A percentile compares a stretch with the other conserved stretches of the same genome.
phyloP scores from a whole-genome alignment of 2,797 vertebrate species.

The Aldrovandia affinis region DNA sequence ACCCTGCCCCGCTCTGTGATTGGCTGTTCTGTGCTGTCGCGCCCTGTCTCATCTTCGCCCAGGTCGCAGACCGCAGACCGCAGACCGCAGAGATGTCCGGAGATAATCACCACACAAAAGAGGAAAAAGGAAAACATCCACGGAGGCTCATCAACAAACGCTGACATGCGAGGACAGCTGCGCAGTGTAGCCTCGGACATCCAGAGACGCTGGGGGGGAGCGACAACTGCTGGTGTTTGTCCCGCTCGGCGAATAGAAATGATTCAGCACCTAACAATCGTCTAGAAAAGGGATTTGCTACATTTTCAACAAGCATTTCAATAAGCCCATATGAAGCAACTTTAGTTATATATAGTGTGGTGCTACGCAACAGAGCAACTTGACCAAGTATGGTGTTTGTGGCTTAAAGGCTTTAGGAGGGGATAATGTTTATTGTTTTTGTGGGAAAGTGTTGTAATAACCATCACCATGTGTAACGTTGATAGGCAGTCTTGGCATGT shows the following conservation, averaged over 20 bases:
- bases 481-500: neutral
- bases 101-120: neutral
- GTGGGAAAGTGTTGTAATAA: neutral
- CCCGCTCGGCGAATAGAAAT: neutral
- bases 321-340: neutral
- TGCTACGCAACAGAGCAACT: neutral
- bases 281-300: neutral
- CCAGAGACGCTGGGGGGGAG: neutral
- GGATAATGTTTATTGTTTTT: neutral
- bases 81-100: neutral
- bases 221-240: neutral
- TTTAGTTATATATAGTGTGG: neutral
- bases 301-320: neutral
- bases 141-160: no score
- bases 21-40: no score
- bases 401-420: neutral
- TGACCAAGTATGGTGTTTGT: neutral
- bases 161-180: neutral
- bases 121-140: no score
- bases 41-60: neutral
- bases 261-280: neutral
- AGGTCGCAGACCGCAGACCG: no score
- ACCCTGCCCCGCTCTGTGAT: no score
- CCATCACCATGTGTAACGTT: neutral
- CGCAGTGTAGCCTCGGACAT: no score